Percentiles rank a stretch among this genome's conserved stretches.
Evolutionary conservation across 2,888 invertebrate species (phyloP).

Genomic region (Linyphia triangularis): DNA sequence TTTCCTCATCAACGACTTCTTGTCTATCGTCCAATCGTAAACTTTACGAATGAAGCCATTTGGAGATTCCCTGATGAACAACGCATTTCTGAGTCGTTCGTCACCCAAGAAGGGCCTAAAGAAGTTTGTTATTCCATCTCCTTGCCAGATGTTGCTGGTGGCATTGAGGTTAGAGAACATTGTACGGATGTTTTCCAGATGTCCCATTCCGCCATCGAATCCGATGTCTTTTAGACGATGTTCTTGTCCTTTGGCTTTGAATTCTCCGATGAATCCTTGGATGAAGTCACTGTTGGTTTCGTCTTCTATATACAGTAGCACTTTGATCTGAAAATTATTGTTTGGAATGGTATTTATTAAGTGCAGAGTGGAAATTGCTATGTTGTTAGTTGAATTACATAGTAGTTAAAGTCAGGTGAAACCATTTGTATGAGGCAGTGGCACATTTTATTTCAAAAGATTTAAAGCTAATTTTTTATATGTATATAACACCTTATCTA

Average conservation of each 20-base stretch:
- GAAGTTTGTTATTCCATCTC: constrained; percentile 76
- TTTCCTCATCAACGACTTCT: constrained; percentile 53
- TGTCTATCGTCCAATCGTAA: constrained; percentile 77
- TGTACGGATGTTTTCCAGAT: constrained; percentile 64
- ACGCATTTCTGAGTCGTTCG: constrained; percentile 63
- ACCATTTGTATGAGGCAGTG: no score
- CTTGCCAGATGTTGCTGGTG: constrained; percentile 76
- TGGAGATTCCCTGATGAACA: constrained; percentile 65
- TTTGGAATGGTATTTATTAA: no score
- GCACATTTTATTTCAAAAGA: no score
- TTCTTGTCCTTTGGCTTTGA: neutral
- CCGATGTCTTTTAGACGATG: constrained; percentile 54
- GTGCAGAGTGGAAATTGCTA: no score
- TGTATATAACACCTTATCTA: no score
- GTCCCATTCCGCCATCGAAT: constrained; percentile 77
- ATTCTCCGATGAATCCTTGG: constrained; percentile 6
- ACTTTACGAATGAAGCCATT: constrained; percentile 70
- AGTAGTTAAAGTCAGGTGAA: no score
- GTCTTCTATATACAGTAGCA: constrained; percentile 5
- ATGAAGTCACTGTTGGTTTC: neutral
- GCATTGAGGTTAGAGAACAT: constrained; percentile 72
- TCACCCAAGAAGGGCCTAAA: constrained; percentile 71
- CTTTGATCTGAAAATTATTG: constrained; percentile 22
- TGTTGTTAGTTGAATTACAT: no score
- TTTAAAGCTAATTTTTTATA: no score